phyloP scores from a whole-genome alignment of 2,888 invertebrate species.

The Caenorhabditis sp. region DNA sequence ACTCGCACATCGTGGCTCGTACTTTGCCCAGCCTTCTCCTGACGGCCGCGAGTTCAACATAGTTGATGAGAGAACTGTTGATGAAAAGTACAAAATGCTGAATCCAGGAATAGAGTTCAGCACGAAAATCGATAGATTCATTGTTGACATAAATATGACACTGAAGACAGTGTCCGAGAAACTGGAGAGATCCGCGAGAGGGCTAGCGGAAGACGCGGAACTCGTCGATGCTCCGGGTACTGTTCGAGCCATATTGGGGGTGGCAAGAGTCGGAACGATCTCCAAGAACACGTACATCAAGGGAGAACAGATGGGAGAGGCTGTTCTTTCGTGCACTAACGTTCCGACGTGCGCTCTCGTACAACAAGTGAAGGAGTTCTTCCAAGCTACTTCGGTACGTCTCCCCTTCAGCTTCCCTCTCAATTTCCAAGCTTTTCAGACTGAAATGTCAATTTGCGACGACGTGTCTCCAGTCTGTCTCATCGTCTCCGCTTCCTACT shows the following conservation, averaged over 20 bases:
- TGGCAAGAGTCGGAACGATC: slow-evolving; percentile 85
- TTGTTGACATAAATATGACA: slow-evolving; percentile 92
- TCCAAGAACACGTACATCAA: slow-evolving; percentile 91
- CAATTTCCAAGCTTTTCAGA: too few species aligned
- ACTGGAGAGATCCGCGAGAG: neutral
- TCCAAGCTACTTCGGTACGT: slow-evolving; percentile 8
- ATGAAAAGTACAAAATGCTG: slow-evolving; percentile 78
- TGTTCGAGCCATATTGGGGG: slow-evolving; percentile 79
- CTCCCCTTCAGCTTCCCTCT: too few species aligned
- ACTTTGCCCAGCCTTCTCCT: neutral
- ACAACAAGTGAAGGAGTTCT: slow-evolving; percentile 85
- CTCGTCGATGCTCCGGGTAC: slow-evolving; percentile 3
- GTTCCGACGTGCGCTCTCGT: slow-evolving; percentile 91
- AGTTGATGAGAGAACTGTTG: slow-evolving; percentile 95
- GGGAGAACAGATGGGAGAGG: slow-evolving; percentile 88
- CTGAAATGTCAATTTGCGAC: slow-evolving; percentile 1
- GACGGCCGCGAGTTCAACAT: slow-evolving; percentile 87
- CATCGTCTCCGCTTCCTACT: slow-evolving; percentile 4
- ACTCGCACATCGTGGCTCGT: neutral
- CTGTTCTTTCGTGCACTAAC: slow-evolving; percentile 94
- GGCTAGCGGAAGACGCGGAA: neutral
- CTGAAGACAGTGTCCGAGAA: slow-evolving; percentile 92
- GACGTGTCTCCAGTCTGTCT: neutral
- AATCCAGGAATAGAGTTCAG: slow-evolving; percentile 17
- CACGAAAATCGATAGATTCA: slow-evolving; percentile 88